These are phyloP conservation scores for Leucophora obtusa DNA, from an alignment of 2,888 invertebrate species.

Conservation along the genomic window DNA sequence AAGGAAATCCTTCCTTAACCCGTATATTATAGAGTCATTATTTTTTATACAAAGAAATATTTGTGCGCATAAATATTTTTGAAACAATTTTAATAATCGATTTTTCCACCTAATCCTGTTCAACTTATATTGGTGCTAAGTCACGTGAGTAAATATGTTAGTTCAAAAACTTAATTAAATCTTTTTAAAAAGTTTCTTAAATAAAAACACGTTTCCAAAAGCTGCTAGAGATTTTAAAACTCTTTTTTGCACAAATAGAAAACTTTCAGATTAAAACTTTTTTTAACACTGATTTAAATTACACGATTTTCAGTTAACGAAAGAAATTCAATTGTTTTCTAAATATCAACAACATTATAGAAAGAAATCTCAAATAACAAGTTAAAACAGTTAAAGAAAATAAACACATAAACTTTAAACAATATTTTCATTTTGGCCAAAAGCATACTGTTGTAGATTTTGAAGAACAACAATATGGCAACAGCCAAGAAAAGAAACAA, in stretches of 20 bases:
- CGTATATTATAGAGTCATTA: too few relatives aligned
- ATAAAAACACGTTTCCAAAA: neutral
- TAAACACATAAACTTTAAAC: conserved; percentile 14
- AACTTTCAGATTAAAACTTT: conserved; percentile 31
- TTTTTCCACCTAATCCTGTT: neutral
- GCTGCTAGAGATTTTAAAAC: conserved; percentile 20
- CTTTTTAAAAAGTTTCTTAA: conserved; percentile 32
- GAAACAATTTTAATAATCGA: conserved; percentile 2
- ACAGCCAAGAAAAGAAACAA: conserved; percentile 1
- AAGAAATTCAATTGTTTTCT: conserved; percentile 28
- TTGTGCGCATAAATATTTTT: too few relatives aligned
- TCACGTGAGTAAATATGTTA: conserved; percentile 28
- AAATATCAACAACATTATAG: conserved; percentile 15
- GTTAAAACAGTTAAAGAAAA: neutral
- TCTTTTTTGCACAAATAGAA: neutral
- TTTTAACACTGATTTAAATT: conserved; percentile 44
- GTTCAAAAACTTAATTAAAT: conserved; percentile 44
- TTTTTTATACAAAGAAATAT: too few relatives aligned
- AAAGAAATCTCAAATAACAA: conserved; percentile 37
- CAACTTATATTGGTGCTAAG: neutral
- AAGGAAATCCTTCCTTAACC: too few relatives aligned
- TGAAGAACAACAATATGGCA: conserved; percentile 22
- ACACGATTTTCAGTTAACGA: neutral
- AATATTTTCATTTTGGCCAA: neutral
- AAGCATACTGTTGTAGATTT: conserved; percentile 14